Evolutionary conservation across 2,113 vertebrate genomes (phyloP).

Genomic region (Mugil cephalus): DNA sequence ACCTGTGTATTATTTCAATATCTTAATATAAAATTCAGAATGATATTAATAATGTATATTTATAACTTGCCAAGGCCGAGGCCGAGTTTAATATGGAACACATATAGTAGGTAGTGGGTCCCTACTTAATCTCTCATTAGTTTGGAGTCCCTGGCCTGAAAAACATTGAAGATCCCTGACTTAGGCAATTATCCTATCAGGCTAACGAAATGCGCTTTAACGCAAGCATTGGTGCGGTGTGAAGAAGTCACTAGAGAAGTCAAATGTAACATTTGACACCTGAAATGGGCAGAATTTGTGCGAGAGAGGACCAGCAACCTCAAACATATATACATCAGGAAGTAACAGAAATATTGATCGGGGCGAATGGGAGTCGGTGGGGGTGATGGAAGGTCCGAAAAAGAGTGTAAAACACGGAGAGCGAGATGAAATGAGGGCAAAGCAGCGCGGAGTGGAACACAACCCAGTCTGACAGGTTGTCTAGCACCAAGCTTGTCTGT

Average conservation of each 20-base stretch:
- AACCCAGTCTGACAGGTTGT: conserved; percentile 72
- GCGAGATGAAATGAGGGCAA: conserved; percentile 68
- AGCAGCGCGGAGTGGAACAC: conserved; percentile 55
- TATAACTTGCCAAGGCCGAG: no score
- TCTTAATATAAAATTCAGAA: no score
- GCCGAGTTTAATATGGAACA: no score
- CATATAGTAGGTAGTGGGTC: no score
- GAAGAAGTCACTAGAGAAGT: conserved; percentile 28
- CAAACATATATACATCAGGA: conserved; percentile 37
- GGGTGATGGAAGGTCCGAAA: not conserved
- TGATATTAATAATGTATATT: no score
- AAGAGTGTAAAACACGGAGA: conserved; percentile 44
- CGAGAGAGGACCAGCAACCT: conserved; percentile 26
- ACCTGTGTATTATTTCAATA: no score
- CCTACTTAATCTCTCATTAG: no score
- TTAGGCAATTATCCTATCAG: no score
- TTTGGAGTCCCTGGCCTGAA: no score
- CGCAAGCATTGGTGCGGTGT: not conserved
- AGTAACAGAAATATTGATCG: conserved; percentile 56
- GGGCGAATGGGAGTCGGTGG: conserved; percentile 33
- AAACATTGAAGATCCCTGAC: no score
- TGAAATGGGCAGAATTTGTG: conserved; percentile 9
- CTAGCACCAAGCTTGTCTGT: conserved; percentile 72
- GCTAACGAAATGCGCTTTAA: no score
- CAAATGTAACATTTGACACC: conserved; percentile 7